Conservation (phyloP, 2,888 invertebrate species). For the Agonum fuliginosum region DNA sequence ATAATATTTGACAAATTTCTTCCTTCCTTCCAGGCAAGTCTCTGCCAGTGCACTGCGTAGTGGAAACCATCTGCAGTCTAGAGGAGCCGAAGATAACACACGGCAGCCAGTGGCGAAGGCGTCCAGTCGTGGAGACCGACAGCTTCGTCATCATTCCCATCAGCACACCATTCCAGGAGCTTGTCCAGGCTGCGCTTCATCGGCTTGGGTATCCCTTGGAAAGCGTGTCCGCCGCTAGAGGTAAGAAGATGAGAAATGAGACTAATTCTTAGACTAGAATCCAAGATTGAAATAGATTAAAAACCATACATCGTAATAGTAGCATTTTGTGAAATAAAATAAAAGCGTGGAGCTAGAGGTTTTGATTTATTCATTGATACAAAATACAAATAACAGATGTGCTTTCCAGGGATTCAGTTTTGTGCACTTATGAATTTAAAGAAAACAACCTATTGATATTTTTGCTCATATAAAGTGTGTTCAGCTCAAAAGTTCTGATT, state of each 20-base stretch:
- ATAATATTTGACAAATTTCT: background rate
- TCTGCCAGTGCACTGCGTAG: conserved; percentile 95
- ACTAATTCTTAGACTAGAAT: too few relatives aligned
- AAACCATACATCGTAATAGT: too few relatives aligned
- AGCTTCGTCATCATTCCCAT: conserved; percentile 97
- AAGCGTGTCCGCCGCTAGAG: conserved; percentile 88
- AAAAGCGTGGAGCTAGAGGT: too few relatives aligned
- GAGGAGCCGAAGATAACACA: conserved; percentile 74
- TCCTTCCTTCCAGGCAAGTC: conserved; percentile 83
- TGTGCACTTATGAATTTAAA: too few relatives aligned
- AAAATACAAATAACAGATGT: too few relatives aligned
- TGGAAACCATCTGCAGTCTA: conserved; percentile 87
- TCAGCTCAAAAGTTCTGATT: too few relatives aligned
- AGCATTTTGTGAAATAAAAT: too few relatives aligned
- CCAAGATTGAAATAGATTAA: too few relatives aligned
- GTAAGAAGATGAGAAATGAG: conserved; percentile 71
- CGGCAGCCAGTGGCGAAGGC: conserved; percentile 80
- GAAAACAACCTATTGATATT: too few relatives aligned
- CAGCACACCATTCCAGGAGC: conserved; percentile 91
- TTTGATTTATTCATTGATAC: too few relatives aligned
- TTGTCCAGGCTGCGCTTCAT: conserved; percentile 93
- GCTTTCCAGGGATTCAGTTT: too few relatives aligned
- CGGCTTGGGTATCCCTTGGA: conserved; percentile 94
- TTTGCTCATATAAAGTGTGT: too few relatives aligned
- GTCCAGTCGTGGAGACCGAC: conserved; percentile 90